Percentiles rank a stretch among this genome's conserved stretches.
These are phyloP conservation scores for Leucopsar rothschildi DNA, from an alignment of 2,113 vertebrate species.

Conservation along the genomic window DNA sequence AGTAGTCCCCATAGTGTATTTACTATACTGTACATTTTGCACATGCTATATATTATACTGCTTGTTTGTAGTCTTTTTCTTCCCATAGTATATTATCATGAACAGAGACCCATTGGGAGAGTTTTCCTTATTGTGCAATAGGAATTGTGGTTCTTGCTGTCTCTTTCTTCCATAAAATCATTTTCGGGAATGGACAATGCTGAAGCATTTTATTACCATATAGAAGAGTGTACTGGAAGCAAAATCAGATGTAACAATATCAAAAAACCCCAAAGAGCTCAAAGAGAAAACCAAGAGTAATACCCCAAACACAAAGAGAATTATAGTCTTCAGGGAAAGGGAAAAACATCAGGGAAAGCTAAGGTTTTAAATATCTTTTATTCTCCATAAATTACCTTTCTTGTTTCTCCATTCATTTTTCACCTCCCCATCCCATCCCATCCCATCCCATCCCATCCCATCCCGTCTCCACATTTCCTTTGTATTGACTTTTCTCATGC, in stretches of 20 bases:
- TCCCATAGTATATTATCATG: not conserved
- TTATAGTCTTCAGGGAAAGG: not conserved
- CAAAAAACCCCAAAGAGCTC: not conserved
- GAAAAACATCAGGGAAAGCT: not conserved
- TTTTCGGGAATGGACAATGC: not conserved
- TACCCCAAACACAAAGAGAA: not conserved
- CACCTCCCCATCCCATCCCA: no score
- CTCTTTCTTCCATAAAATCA: not conserved
- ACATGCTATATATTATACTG: conserved; percentile 47
- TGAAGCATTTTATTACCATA: not conserved
- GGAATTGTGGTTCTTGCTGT: not conserved
- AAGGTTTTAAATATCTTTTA: not conserved
- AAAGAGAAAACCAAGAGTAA: not conserved
- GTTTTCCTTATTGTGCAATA: not conserved
- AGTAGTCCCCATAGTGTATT: conserved; percentile 28
- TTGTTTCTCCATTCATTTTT: not conserved
- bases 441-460: not conserved
- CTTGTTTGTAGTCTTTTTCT: not conserved
- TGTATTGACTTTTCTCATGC: not conserved
- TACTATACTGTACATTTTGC: conserved; percentile 23
- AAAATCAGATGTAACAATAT: not conserved
- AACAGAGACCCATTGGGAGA: not conserved
- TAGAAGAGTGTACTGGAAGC: not conserved
- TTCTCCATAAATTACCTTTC: not conserved
- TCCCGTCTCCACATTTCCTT: not conserved